Evolutionary conservation across 1,140 invertebrate species (phyloP).

Genomic region (Psilanteris sp.): DNA sequence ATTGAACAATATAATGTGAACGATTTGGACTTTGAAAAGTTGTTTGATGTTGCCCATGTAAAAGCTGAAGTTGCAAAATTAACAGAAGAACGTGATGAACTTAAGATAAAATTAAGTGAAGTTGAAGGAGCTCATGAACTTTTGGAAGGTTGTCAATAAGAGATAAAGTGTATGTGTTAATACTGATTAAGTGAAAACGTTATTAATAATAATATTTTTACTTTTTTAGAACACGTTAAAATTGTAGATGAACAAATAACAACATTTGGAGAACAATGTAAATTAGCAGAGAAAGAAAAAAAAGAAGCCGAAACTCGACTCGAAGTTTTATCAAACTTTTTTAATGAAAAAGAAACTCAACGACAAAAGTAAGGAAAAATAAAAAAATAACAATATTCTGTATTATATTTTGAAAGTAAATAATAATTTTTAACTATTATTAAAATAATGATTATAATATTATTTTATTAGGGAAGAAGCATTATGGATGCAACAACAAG

Average conservation of each 20-base stretch:
- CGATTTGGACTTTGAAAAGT: conserved; percentile 75
- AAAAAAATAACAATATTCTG: too few relatives aligned
- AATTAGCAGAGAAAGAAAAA: conserved; percentile 87
- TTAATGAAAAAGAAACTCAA: conserved; percentile 92
- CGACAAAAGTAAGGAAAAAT: conserved; percentile 89
- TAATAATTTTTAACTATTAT: too few relatives aligned
- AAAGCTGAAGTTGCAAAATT: conserved; percentile 72
- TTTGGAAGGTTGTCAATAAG: conserved; percentile 71
- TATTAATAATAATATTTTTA: background rate
- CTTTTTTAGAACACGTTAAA: conserved; percentile 75
- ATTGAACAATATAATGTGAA: conserved; percentile 71
- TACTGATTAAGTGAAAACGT: background rate
- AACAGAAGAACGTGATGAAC: conserved; percentile 74
- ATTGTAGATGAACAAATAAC: conserved; percentile 79
- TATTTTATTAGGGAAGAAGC: conserved; percentile 85
- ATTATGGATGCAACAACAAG: conserved; percentile 90
- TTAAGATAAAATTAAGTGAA: conserved; percentile 74
- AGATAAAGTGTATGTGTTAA: conserved; percentile 1
- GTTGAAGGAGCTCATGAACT: conserved; percentile 75
- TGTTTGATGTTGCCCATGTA: conserved; percentile 73
- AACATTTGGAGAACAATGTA: conserved; percentile 83
- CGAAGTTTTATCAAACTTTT: conserved; percentile 91
- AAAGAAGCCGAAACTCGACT: conserved; percentile 90
- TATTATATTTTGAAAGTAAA: too few relatives aligned
- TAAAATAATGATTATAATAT: background rate